A percentile compares a stretch with the other conserved stretches of the same genome.
Conservation (phyloP, 64 coral and sea anemone species). For the Montipora efflorescens region DNA sequence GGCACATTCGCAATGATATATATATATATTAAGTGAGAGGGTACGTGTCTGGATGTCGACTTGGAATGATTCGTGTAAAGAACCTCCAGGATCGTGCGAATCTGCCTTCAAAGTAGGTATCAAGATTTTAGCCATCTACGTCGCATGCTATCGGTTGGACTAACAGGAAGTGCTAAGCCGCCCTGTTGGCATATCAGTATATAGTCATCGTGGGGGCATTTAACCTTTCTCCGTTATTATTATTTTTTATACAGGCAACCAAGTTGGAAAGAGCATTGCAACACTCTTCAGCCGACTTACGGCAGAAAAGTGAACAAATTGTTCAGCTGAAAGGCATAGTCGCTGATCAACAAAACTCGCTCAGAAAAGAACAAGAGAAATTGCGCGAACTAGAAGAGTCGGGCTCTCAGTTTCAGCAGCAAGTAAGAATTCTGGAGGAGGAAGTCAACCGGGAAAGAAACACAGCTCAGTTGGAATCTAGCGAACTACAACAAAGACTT, state of each 20-base stretch:
- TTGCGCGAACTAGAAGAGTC: slow-evolving; percentile 76
- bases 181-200: too few relatives aligned
- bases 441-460: slow-evolving; percentile 87
- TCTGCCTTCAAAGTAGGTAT: too few relatives aligned
- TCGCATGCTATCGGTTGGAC: too few relatives aligned
- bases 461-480: slow-evolving; percentile 72
- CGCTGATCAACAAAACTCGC: slow-evolving; percentile 74
- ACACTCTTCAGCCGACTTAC: slow-evolving; percentile 61
- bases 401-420: slow-evolving; percentile 81
- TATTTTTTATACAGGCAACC: slow-evolving; percentile 57
- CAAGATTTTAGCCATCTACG: too few relatives aligned
- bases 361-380: slow-evolving; percentile 76
- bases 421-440: slow-evolving; percentile 82
- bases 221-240: not conserved
- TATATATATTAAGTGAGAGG: too few relatives aligned
- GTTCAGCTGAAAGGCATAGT: slow-evolving; percentile 77
- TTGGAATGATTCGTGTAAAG: too few relatives aligned
- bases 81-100: too few relatives aligned
- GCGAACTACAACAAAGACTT: slow-evolving; percentile 75
- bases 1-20: too few relatives aligned
- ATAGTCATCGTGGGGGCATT: too few relatives aligned
- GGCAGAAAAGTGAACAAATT: slow-evolving; percentile 72
- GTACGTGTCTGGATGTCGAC: too few relatives aligned
- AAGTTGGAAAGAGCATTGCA: slow-evolving; percentile 84
- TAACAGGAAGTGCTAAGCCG: too few relatives aligned